phyloP scores from a whole-genome alignment of 2,113 vertebrate species.

The Dryoscopus gambensis region DNA sequence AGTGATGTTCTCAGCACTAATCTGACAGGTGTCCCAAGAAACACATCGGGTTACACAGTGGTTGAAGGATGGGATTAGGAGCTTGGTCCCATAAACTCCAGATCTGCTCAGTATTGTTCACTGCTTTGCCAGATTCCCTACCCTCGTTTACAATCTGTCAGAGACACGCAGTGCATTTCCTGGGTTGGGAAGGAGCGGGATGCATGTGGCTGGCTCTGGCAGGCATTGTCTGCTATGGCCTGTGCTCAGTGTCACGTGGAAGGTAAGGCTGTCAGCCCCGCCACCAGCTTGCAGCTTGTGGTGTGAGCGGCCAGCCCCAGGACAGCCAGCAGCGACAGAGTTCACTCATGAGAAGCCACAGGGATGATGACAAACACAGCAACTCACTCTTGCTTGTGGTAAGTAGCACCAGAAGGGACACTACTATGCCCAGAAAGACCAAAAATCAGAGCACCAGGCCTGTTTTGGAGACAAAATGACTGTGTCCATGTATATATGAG shows the following conservation, averaged over 20 bases:
- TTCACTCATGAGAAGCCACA: background rate
- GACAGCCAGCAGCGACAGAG: background rate
- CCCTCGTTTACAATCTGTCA: background rate
- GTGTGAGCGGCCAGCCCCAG: background rate
- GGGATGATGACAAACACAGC: background rate
- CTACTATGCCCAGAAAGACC: background rate
- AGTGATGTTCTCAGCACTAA: background rate
- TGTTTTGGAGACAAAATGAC: background rate
- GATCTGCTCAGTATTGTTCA: background rate
- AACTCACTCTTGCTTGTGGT: background rate
- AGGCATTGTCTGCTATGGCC: background rate
- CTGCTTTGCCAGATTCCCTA: background rate
- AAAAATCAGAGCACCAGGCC: background rate
- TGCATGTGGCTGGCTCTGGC: background rate
- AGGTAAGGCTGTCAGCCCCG: background rate
- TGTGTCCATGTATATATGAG: background rate
- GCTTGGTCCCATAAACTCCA: background rate
- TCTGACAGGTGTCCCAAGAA: background rate
- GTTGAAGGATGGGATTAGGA: background rate
- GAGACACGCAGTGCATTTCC: background rate
- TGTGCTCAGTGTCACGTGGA: accelerated
- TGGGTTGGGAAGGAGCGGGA: background rate
- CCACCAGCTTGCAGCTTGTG: background rate
- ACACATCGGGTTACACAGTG: background rate
- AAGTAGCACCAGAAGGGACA: background rate